Evolutionary conservation across 2,113 vertebrate species (phyloP).

Genomic region (Ceyx melanurus): DNA sequence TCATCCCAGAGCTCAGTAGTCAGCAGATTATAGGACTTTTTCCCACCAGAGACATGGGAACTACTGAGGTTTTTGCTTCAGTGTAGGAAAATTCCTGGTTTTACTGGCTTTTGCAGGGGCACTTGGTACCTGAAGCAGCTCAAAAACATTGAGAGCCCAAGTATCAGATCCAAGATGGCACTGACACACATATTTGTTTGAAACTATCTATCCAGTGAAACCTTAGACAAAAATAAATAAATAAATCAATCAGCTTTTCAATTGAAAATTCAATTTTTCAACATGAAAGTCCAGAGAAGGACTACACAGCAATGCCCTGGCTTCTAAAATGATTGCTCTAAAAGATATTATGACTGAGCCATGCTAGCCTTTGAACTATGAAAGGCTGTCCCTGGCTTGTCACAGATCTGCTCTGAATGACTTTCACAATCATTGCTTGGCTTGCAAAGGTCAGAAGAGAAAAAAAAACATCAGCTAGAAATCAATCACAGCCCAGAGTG

Average conservation of each 20-base stretch:
- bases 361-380: neutral
- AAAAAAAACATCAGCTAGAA: neutral
- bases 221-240: neutral
- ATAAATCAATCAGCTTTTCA: neutral
- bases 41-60: neutral
- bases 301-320: rapidly evolving
- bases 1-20: neutral
- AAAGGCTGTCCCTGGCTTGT: neutral
- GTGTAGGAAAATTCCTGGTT: neutral
- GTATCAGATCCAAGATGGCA: neutral
- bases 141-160: neutral
- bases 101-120: neutral
- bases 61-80: neutral
- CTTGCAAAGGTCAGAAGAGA: slow-evolving; percentile 22
- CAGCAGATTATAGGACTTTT: neutral
- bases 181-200: neutral
- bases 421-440: neutral
- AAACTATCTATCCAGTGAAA: neutral
- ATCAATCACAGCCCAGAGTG: neutral
- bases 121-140: neutral
- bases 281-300: neutral
- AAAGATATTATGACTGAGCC: neutral
- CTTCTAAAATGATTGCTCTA: neutral
- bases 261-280: neutral
- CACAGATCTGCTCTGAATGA: neutral